Base-by-base conservation (phyloP, 2,888 invertebrate species). In the Cartodere bifasciata region DNA sequence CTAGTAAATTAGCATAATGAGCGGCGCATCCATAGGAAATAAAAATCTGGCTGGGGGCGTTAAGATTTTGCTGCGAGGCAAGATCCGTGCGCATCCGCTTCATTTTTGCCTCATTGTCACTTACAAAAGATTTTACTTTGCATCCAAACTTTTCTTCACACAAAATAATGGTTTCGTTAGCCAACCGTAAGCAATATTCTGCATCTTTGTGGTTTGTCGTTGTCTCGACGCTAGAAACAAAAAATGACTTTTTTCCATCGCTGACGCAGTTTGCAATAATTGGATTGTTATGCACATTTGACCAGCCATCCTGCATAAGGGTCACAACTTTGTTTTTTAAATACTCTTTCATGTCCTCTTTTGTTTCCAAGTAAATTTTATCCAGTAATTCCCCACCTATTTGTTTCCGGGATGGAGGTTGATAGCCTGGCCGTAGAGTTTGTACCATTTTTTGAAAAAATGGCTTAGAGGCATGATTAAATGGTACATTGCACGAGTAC, bases 141-240 rank as follows among this genome's bases (percentile, higher is more conserved):
- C 24, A 23, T n/a, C 11, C 20, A 27, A 20, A 32, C 16, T 30
- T 30, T 10, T n/a, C 11, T 17, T 31, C 16, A 6, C 29, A 21
- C 30, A 30, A 14, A 13, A 22, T 16, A 31, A 33, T 33, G 15
- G 23, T 29, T n/a, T 28, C 21, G 12, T 3, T 31, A n/a, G 32
- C 32, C 12, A 33, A 22, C 30, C 17, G 10, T 13, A 33, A 16
- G 23, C 33, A 33, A 33, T 23, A 33, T 5, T 33, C 33, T 11
- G 14, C 7, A 9, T 15, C 29, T 32, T 31, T 32, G 12, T 32
- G 15, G 29, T 32, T 30, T 2, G 10, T 16, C 10, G 16, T 11
- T 5, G 29, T 33, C 13, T 31, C 29, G 15, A 33, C 16, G 9
- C 23, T 21, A 21, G 29, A 23, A 23, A 31, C n/a, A 33, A 32